Evolutionary conservation across 2,888 invertebrate species (phyloP), one percentile per base, ranked within the genome.

Genomic region (Beris morrisii): DNA sequence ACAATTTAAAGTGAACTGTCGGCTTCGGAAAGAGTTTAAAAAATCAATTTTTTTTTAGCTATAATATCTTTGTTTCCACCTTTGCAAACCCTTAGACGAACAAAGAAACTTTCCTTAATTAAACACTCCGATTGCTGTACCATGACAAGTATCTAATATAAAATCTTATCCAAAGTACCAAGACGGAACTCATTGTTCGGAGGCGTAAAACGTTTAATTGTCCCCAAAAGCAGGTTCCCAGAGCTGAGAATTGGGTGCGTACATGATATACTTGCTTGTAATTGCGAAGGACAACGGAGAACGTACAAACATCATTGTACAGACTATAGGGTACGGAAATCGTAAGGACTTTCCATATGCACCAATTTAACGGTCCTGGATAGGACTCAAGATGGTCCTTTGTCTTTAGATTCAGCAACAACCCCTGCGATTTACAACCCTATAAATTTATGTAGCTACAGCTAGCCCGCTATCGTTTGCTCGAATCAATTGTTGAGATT

Each of bases 171-270:
- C 38, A 38, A 38, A 38, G 38, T 38, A 38, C 38, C 9, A 9
- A 9, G 7, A 38, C 38, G 9, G 6, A 43, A 38, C 38, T n/a
- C 61, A 50, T 61, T 61, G 52, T 61, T 43, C 50, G 52, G 38
- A 50, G 52, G 61, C 58, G 61, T 61, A 50, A 61, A 52, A 61
- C 52, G 38, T 52, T 61, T 61, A 61, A 61, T 61, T 61, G 50
- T 61, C 61, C 61, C 58, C 58, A 48, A 59, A 61, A 61, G 61
- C 15, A 52, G 32, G 50, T 38, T 61, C 22, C 38, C 50, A 7
- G 38, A 32, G 32, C 22, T 50, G 52, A 38, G 61, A 61, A 52
- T 61, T 61, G 61, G 22, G 46, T 52, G 61, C 22, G 52, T 52
- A 61, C 61, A 61, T 52, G 61, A 61, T 50, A 52, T 50, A 22